Evolutionary conservation across 2,113 vertebrate species (phyloP), one percentile per base, ranked within the genome.

Genomic region (Halichoeres trimaculatus): DNA sequence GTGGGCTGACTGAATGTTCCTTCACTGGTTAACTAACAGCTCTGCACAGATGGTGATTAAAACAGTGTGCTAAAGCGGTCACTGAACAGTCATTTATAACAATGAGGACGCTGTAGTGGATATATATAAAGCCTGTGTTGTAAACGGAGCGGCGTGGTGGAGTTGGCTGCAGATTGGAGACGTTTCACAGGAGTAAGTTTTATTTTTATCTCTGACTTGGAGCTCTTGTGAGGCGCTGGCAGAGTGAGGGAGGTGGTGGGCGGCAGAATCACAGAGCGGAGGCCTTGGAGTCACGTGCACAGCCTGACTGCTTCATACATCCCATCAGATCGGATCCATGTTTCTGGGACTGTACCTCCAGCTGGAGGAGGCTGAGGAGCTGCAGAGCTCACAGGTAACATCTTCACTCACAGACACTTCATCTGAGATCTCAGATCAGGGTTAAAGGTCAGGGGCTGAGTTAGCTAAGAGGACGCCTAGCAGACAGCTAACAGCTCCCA

Each of bases 161-260:
- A 85, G 72, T 83, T 89, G 88, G 86, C 88, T 54, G 38, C 68
- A 48, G 70, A 88, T 48, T 81, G 1, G 69, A 77, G 71, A 64
- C 36, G 35, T 57, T 72, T 47, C 78, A 71, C 71, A 74, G 57
- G 81, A 86, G 69, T 57, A 84, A 76, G 75, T 89, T 77, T 84
- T 93, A 94, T 94, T 92, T 92, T 88, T 93, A 92, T 91, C 88
- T 81, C 50, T 30, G 62, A 76, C 74, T 74, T 91, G 89, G 83
- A 87, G 77, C 77, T 38, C 57, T 58, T 79, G 91, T 80, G 88
- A 84, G 81, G 88, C 89, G 83, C 84, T 93, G 90, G 89, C 92
- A 92, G 91, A 88, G 57, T 87, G 89, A 87, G 43, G 70, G 87
- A 71, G 80, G 26, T 68, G 70, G 90, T 93, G 89, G 93, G 92